Evolutionary conservation across 2,888 invertebrate genomes (phyloP).

Genomic region (Chrysomela aeneicollis): DNA sequence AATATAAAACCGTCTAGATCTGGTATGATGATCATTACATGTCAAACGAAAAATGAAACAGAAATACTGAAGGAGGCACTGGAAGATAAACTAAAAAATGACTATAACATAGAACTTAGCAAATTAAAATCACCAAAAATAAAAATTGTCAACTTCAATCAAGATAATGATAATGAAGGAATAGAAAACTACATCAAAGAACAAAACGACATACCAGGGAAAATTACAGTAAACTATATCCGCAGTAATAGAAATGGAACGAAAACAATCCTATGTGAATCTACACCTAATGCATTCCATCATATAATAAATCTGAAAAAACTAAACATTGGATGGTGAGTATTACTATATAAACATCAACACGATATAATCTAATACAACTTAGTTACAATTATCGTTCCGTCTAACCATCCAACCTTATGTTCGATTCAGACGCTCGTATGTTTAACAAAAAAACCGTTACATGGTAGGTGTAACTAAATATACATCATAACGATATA

Average conservation of each 20-base stretch:
- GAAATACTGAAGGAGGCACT: conserved; percentile 8
- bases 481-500: no score
- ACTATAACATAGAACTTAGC: conserved; percentile 2
- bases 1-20: not conserved
- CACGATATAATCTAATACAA: no score
- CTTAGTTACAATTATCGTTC: no score
- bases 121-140: no score
- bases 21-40: not conserved
- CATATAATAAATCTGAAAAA: no score
- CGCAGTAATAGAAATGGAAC: conserved; percentile 1
- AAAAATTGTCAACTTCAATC: conserved; percentile 1
- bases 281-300: no score
- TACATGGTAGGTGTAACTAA: no score
- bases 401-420: no score
- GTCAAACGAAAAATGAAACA: conserved; percentile 2
- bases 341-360: no score
- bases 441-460: no score
- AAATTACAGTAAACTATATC: conserved; percentile 1
- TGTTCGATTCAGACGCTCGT: no score
- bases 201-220: conserved; percentile 6
- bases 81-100: not conserved
- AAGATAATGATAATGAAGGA: not conserved
- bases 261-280: not conserved
- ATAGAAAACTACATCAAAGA: conserved; percentile 1
- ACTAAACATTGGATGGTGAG: no score